These are phyloP conservation scores for Whitmania pigra DNA, from an alignment of 1,140 invertebrate species.

Conservation along the genomic window DNA sequence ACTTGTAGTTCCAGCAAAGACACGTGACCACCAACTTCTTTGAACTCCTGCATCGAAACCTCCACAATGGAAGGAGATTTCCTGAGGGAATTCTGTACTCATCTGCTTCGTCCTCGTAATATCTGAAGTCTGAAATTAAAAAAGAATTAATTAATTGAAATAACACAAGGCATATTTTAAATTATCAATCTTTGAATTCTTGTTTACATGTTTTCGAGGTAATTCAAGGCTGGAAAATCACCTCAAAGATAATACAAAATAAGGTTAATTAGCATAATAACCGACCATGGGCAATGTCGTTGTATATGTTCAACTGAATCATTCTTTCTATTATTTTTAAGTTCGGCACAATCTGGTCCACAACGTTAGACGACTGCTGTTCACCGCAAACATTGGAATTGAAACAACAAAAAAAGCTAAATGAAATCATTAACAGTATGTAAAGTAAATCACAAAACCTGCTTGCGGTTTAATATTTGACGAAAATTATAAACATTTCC, in stretches of 20 bases:
- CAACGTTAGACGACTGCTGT: slow-evolving; percentile 35
- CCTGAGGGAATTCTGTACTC: slow-evolving; percentile 80
- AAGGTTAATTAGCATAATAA: background rate
- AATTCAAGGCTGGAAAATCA: background rate
- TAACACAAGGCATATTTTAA: too few species aligned
- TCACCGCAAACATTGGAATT: too few species aligned
- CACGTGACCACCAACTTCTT: slow-evolving; percentile 68
- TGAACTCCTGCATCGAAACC: slow-evolving; percentile 52
- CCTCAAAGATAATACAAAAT: background rate
- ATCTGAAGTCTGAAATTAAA: slow-evolving; percentile 65
- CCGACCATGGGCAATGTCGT: slow-evolving; percentile 72
- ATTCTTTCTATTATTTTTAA: slow-evolving; percentile 76
- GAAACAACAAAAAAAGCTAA: too few species aligned
- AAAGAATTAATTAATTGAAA: background rate
- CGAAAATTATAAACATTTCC: too few species aligned
- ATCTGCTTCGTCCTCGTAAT: slow-evolving; percentile 87
- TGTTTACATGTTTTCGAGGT: too few species aligned
- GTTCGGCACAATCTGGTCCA: slow-evolving; percentile 40
- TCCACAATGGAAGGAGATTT: slow-evolving; percentile 79
- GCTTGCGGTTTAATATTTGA: too few species aligned
- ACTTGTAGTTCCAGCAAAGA: slow-evolving; percentile 70
- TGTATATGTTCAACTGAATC: slow-evolving; percentile 82
- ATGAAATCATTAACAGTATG: too few species aligned
- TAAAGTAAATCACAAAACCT: too few species aligned
- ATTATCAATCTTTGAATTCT: too few species aligned